Evolutionary conservation across 2,888 invertebrate genomes (phyloP).

Genomic region (Macrosiphum euphorbiae): DNA sequence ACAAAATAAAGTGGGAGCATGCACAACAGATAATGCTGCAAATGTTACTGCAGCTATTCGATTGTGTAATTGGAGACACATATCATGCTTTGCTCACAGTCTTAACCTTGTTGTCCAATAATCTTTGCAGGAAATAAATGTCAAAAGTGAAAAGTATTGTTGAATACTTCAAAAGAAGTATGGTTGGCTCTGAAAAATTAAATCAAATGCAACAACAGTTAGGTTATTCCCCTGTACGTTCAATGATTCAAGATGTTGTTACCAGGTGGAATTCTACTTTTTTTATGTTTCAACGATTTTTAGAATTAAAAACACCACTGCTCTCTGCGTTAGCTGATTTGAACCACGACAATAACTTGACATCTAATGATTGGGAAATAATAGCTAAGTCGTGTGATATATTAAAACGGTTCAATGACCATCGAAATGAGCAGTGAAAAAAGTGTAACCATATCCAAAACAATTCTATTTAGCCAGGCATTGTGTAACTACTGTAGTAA

Average conservation of each 20-base stretch:
- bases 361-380: constrained; percentile 48
- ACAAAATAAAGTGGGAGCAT: no score
- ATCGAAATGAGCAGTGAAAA: constrained; percentile 24
- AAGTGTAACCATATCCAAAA: constrained; percentile 39
- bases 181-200: constrained; percentile 20
- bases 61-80: constrained; percentile 15
- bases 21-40: no score
- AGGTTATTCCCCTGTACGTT: background rate
- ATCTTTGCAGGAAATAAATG: background rate
- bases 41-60: background rate
- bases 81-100: background rate
- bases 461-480: constrained; percentile 15
- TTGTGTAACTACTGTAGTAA: background rate
- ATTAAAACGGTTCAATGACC: constrained; percentile 1
- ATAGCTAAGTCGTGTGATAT: constrained; percentile 52
- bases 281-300: constrained; percentile 41
- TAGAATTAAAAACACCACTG: constrained; percentile 38
- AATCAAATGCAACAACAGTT: constrained; percentile 25
- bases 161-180: constrained; percentile 35
- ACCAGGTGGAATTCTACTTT: constrained; percentile 23
- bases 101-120: background rate
- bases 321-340: constrained; percentile 41
- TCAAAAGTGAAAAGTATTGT: constrained; percentile 50
- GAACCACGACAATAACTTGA: constrained; percentile 23
- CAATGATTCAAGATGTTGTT: no score